Evolutionary conservation across 2,888 invertebrate genomes (phyloP).

Genomic region (Drosophila colorata): DNA sequence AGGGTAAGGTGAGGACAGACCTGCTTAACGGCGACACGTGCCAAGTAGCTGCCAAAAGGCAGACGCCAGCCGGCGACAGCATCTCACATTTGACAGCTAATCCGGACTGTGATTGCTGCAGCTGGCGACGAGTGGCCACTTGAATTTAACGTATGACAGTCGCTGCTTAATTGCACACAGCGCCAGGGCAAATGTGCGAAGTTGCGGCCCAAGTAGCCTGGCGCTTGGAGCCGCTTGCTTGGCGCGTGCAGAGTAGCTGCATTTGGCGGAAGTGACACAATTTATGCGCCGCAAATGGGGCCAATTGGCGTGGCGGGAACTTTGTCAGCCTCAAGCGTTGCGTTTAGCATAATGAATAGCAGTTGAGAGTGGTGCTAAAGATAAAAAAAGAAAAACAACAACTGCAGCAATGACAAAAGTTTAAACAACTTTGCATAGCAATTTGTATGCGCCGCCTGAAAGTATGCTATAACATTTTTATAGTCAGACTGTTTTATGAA

Average conservation of each 20-base stretch:
- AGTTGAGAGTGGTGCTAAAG: conserved; percentile 9
- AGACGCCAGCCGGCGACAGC: conserved; percentile 32
- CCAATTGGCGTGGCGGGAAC: conserved; percentile 46
- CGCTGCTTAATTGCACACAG: conserved; percentile 71
- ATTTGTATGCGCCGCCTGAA: background rate
- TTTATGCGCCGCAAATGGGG: conserved; percentile 61
- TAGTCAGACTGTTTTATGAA: background rate
- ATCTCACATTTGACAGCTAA: conserved; percentile 72
- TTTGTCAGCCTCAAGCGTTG: conserved; percentile 28
- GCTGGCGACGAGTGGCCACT: conserved; percentile 53
- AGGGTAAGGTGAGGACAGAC: conserved; percentile 15
- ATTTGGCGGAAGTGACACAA: conserved; percentile 70
- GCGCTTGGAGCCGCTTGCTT: background rate
- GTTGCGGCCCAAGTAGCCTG: conserved; percentile 16
- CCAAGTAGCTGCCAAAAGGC: conserved; percentile 79
- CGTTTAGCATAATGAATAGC: conserved; percentile 32
- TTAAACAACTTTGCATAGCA: background rate
- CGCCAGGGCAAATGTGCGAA: conserved; percentile 15
- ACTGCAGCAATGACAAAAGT: background rate
- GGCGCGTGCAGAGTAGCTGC: background rate
- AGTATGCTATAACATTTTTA: conserved; percentile 1
- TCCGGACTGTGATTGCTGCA: conserved; percentile 62
- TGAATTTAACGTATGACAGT: conserved; percentile 77
- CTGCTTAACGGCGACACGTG: conserved; percentile 68
- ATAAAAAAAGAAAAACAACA: background rate